phyloP scores from a whole-genome alignment of 2,797 vertebrate genomes.

The Hephaestus fuliginosus region DNA sequence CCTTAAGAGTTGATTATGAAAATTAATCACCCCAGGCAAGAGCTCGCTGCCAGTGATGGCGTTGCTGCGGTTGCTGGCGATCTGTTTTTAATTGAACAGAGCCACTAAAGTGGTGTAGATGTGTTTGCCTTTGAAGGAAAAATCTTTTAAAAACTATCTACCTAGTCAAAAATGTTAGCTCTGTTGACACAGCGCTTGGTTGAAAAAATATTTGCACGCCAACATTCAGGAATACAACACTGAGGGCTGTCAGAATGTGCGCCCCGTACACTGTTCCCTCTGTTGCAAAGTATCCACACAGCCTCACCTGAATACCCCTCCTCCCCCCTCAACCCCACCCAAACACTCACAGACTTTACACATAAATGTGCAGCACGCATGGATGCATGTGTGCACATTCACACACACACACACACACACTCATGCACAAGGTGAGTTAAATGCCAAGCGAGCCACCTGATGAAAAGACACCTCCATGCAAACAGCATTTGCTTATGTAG shows the following conservation, averaged over 20 bases:
- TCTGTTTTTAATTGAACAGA: slow-evolving; percentile 73
- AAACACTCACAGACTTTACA: slow-evolving; percentile 53
- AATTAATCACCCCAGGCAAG: slow-evolving; percentile 47
- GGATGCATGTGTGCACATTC: slow-evolving; percentile 55
- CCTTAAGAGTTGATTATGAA: slow-evolving; percentile 48
- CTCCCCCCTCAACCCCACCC: neutral
- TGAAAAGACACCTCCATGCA: slow-evolving; percentile 83
- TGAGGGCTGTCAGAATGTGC: slow-evolving; percentile 78
- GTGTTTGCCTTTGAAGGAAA: slow-evolving; percentile 80
- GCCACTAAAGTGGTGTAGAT: slow-evolving; percentile 75
- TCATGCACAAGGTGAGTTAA: slow-evolving; percentile 68
- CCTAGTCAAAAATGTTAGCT: slow-evolving; percentile 75
- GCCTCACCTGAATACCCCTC: slow-evolving; percentile 72
- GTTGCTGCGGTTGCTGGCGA: slow-evolving; percentile 58
- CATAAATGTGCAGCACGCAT: slow-evolving; percentile 65
- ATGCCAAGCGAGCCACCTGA: slow-evolving; percentile 77
- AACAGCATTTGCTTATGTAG: slow-evolving; percentile 83
- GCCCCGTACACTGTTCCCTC: slow-evolving; percentile 81
- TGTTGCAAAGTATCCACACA: slow-evolving; percentile 78
- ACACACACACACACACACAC: slow-evolving; percentile 22
- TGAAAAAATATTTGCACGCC: slow-evolving; percentile 83
- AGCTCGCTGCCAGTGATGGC: slow-evolving; percentile 46
- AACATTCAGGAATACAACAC: slow-evolving; percentile 76
- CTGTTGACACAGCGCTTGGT: slow-evolving; percentile 84
- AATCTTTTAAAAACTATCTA: slow-evolving; percentile 78